Percentiles rank a stretch among this genome's conserved stretches.
These are phyloP conservation scores for Microtus ochrogaster DNA, from an alignment of 2,113 vertebrate genomes.

Conservation along the genomic window DNA sequence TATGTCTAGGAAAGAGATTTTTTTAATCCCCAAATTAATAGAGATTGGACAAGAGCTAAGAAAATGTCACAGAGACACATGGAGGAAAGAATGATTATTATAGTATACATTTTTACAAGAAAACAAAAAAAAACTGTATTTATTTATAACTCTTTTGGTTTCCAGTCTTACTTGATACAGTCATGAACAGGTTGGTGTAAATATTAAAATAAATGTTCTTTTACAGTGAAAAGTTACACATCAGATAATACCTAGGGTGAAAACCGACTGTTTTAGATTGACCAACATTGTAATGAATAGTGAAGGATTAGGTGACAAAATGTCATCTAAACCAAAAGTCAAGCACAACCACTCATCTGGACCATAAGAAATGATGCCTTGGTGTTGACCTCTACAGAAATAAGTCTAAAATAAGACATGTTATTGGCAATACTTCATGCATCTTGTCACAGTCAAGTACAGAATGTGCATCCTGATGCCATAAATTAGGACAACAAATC, in stretches of 20 bases:
- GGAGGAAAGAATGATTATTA: neutral
- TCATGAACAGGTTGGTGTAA: neutral
- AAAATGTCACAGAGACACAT: neutral
- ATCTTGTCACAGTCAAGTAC: neutral
- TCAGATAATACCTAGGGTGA: no score
- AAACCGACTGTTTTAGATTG: neutral
- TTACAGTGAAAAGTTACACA: neutral
- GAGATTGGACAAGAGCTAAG: neutral
- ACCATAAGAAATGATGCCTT: neutral
- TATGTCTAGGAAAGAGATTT: neutral
- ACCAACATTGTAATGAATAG: neutral
- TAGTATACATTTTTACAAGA: neutral
- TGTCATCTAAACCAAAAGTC: neutral
- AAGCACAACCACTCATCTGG: neutral
- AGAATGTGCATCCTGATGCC: neutral
- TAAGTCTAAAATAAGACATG: neutral
- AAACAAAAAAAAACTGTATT: neutral
- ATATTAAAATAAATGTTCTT: neutral
- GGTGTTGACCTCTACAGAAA: no score
- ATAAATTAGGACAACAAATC: neutral
- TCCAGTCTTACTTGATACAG: neutral
- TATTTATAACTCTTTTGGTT: neutral
- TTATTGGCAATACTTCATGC: neutral
- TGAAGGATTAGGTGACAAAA: no score
- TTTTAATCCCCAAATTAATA: neutral